Percentiles rank a stretch among this genome's conserved stretches.
phyloP scores from a whole-genome alignment of 2,888 invertebrate species.

The Parapristionchus giblindavisi region DNA sequence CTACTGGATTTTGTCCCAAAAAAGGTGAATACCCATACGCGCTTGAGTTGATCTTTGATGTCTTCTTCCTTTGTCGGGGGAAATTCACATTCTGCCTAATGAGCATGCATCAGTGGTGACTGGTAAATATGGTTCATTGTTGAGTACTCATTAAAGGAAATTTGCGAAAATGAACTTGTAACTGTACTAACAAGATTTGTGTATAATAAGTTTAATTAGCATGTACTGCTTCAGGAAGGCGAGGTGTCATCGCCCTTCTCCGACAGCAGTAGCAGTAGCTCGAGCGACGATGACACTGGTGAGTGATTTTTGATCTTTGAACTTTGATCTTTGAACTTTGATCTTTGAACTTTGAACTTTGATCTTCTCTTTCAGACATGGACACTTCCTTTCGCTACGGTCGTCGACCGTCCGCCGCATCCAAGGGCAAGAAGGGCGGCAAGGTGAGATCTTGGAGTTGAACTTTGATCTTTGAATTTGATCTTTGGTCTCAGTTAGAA shows the following conservation, averaged over 20 bases:
- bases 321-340: background rate
- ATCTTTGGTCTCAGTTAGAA: background rate
- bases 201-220: background rate
- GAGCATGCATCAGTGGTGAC: too few species aligned
- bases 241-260: slow-evolving; percentile 30
- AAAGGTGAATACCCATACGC: too few species aligned
- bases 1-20: too few species aligned
- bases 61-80: too few species aligned
- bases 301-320: slow-evolving; percentile 4
- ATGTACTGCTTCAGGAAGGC: slow-evolving; percentile 12
- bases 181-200: too few species aligned
- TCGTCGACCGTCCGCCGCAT: background rate
- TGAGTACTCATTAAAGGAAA: too few species aligned
- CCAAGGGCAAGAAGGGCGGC: slow-evolving; percentile 27
- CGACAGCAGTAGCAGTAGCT: background rate
- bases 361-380: slow-evolving; percentile 15
- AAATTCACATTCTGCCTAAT: too few species aligned
- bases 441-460: slow-evolving; percentile 5
- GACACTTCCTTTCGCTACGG: slow-evolving; percentile 11
- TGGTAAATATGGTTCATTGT: too few species aligned
- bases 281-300: slow-evolving; percentile 20
- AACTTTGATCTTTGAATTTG: background rate
- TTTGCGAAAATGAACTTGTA: too few species aligned
- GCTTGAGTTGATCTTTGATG: too few species aligned
- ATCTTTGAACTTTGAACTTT: background rate